Percentiles rank a stretch among this genome's conserved stretches.
Evolutionary conservation across 2,113 vertebrate genomes (phyloP).

Genomic region (Raja brachyura): DNA sequence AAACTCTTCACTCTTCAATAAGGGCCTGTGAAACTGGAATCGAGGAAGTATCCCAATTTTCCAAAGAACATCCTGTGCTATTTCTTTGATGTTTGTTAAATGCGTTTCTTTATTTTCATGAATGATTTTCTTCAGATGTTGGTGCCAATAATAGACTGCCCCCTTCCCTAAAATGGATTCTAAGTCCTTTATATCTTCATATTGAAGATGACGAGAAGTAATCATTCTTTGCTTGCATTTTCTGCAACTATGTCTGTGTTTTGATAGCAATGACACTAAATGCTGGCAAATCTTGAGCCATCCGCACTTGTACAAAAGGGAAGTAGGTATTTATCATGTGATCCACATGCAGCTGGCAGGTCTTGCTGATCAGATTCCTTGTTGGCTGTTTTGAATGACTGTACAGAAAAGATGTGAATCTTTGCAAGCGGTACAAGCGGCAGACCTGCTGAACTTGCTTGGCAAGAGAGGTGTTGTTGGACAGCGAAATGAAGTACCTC

Average conservation of each 20-base stretch:
- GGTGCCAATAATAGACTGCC: conserved; percentile 31
- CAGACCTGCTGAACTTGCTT: background rate
- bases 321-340: background rate
- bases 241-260: conserved; percentile 47
- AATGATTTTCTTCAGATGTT: conserved; percentile 18
- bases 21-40: conserved; percentile 29
- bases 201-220: conserved; percentile 79
- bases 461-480: conserved; percentile 5
- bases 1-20: background rate
- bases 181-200: conserved; percentile 60
- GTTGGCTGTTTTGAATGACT: conserved; percentile 16
- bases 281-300: background rate
- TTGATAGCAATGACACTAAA: conserved; percentile 33
- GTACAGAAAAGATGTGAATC: conserved; percentile 16
- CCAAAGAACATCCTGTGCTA: conserved; percentile 38
- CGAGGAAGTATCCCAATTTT: conserved; percentile 12
- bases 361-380: background rate
- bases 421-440: conserved; percentile 5
- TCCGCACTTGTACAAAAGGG: conserved; percentile 5
- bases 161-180: conserved; percentile 14
- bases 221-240: conserved; percentile 73
- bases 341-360: conserved; percentile 2
- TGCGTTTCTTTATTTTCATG: conserved; percentile 8
- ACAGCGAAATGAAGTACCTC: conserved; percentile 4
- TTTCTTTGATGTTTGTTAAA: conserved; percentile 30